These are phyloP conservation scores for Epinotia brunnichana DNA, from an alignment of 2,888 invertebrate species.

Conservation along the genomic window DNA sequence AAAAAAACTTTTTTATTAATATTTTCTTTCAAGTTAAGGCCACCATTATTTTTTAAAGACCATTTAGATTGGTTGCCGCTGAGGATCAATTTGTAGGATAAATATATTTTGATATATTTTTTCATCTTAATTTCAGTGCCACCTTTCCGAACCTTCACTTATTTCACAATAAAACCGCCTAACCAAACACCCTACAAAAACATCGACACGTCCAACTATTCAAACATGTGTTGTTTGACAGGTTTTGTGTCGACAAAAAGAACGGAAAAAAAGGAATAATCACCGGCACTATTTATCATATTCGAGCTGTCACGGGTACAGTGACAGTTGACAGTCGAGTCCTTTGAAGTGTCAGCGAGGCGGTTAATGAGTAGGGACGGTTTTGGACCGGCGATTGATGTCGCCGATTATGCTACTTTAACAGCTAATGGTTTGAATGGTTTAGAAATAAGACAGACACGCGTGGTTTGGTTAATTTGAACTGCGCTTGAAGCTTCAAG, in stretches of 20 bases:
- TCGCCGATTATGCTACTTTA: constrained; percentile 34
- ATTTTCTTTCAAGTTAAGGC: too few relatives aligned
- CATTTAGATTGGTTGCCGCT: too few relatives aligned
- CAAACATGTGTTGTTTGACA: constrained; percentile 61
- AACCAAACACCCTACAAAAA: constrained; percentile 24
- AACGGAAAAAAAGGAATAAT: constrained; percentile 60
- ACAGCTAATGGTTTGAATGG: constrained; percentile 39
- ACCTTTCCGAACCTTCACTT: not conserved
- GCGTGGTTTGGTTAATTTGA: constrained; percentile 23
- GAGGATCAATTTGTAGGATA: too few relatives aligned
- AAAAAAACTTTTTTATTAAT: too few relatives aligned
- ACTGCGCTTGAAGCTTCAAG: not conserved
- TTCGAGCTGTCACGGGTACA: constrained; percentile 60
- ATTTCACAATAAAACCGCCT: not conserved
- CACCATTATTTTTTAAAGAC: too few relatives aligned
- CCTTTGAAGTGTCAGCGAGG: constrained; percentile 72
- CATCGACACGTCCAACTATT: constrained; percentile 48
- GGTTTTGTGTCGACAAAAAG: constrained; percentile 63
- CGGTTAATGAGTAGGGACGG: constrained; percentile 65
- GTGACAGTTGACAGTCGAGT: constrained; percentile 54
- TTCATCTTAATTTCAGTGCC: too few relatives aligned
- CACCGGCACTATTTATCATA: constrained; percentile 73
- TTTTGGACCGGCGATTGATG: constrained; percentile 48
- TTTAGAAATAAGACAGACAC: constrained; percentile 34
- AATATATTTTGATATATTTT: too few relatives aligned